Base-by-base conservation (phyloP, 2,797 vertebrate species). In the Muraenolepis orangiensis region DNA sequence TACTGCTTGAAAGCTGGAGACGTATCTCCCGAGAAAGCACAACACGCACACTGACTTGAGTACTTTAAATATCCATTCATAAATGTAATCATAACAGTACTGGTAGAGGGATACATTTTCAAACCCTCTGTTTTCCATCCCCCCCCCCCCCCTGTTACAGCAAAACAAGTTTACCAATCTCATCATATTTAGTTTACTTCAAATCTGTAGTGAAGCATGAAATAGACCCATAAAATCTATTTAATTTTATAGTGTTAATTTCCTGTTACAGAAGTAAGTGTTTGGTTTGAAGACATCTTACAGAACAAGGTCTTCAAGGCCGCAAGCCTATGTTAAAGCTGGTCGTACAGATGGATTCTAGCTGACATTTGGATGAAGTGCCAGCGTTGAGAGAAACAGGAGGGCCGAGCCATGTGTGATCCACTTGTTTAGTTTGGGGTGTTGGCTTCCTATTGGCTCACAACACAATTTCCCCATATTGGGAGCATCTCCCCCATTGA, bases 361-460 rank as follows among this genome's bases (percentile, higher is more conserved):
- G 57, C 57, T 13, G 85, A 86, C 38, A 70, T 87, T 85, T 86
- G 78, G 69, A 72, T 70, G 77, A 82, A 76, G 86, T 91, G 91
- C 89, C 90, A 92, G 87, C 76, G 4, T 83, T 82, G 88, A 86
- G 83, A 83, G 81, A 74, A 79, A 72, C 74, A 85, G 67, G 78
- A 87, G 75, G 72, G 79, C 82, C 72, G 80, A 80, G 71, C 78
- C 40, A 76, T 57, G 71, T 75, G 71, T 61, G 80, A 69, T 29
- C 34, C 38, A 51, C 66, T 66, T 71, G 36, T 74, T 81, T 29
- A 66, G 72, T 36, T 77, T 74, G 40, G 29, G 46, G 79, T 42
- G 31, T 38, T 81, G 79, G 76, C 67, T 79, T 78, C 71, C 81
- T 70, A 69, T 80, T 80, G 77, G 70, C 76, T 72, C 57, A n/a